These are phyloP conservation scores for Notarius lentiginosus DNA, from an alignment of 2,113 vertebrate genomes.

Conservation along the genomic window DNA sequence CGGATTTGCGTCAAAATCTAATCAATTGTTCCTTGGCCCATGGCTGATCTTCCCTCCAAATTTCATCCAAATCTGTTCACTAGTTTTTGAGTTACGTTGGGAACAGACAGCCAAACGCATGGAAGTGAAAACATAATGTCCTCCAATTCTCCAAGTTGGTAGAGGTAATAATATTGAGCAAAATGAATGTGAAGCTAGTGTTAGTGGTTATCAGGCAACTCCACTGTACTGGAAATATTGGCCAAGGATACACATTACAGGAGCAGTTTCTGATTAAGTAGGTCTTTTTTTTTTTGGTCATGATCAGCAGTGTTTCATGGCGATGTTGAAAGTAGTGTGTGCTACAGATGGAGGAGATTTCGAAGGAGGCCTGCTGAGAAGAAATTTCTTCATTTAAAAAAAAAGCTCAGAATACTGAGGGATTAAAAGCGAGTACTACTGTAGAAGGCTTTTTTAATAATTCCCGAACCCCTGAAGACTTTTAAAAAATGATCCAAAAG, in stretches of 20 bases:
- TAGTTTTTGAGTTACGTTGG: too few relatives aligned
- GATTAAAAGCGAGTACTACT: not conserved
- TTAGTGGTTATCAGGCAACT: not conserved
- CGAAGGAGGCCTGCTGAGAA: not conserved
- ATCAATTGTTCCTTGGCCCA: too few relatives aligned
- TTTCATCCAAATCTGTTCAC: too few relatives aligned
- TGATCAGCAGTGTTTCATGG: constrained; percentile 3
- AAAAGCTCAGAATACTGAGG: not conserved
- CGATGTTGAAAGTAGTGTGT: constrained; percentile 1
- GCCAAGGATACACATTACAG: not conserved
- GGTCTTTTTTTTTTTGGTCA: not conserved
- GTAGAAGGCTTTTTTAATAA: not conserved
- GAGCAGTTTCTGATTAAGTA: not conserved
- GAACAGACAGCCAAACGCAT: too few relatives aligned
- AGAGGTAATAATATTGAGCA: not conserved
- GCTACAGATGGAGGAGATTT: constrained; percentile 25
- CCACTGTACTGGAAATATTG: not conserved
- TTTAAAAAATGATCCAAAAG: not conserved
- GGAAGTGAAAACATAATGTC: too few relatives aligned
- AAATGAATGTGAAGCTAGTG: not conserved
- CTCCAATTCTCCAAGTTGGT: too few relatives aligned
- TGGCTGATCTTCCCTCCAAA: too few relatives aligned
- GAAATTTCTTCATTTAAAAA: constrained; percentile 1
- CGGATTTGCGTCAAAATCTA: too few relatives aligned
- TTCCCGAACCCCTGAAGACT: not conserved